Evolutionary conservation across 2,888 invertebrate species (phyloP), one percentile per base, ranked within the genome.

Genomic region (Stratiomys singularior): DNA sequence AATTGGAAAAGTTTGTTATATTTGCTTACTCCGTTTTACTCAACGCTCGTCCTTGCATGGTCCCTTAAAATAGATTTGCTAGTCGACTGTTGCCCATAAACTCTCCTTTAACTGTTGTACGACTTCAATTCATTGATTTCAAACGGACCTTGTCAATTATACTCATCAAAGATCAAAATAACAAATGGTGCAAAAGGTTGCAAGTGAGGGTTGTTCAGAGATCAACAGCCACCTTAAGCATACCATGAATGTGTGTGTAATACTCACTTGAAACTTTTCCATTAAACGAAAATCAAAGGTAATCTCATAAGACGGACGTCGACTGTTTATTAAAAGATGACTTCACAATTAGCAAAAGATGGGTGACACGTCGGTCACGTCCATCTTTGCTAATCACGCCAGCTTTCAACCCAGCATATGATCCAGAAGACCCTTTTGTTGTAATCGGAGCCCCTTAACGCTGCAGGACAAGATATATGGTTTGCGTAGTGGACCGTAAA

Each of bases 291-390:
- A 78, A 63, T 76, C 74, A 72, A 37, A 72, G 47, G 44, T 78
- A 76, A 78, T 78, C 64, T 30, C 37, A 66, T 72, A 64, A 56
- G 30, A 13, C 4, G 28, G 30, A 23, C 66, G 56, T 78, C 27
- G 46, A 77, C 44, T 64, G 78, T 56, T 78, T 72, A 78, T 78
- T 78, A 64, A 23, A 56, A 37, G 72, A 64, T 64, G 74, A 74
- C 74, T 78, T 64, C 58, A 67, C 64, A 63, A 67, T 74, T 76
- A 74, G 71, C 71, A 72, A 63, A 78, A 58, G 18, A 76, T 18
- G 44, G 56, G 7, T 23, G 67, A 47, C 7, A n/a, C 52, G 52
- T 52, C 52, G 52, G 52, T 52, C 52, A 13, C 15, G 15, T 52
- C n/a, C 15, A 52, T 52, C 52, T 52, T 52, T 52, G 15, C 37